Conservation (phyloP, 2,113 vertebrate genomes). For the Lipotes vexillifer region DNA sequence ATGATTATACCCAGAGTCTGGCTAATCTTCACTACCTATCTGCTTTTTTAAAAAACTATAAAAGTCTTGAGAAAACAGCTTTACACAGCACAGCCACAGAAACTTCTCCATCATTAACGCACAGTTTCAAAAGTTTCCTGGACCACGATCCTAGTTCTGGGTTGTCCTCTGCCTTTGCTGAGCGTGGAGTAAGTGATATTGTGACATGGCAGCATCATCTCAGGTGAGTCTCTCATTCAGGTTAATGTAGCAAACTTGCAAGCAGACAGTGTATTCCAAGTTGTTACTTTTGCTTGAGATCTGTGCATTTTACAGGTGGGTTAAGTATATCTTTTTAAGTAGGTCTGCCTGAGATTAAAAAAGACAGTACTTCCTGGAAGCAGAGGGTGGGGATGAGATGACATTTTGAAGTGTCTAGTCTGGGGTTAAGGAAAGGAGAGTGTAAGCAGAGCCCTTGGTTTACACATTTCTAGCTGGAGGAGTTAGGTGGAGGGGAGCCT, state of each 20-base stretch:
- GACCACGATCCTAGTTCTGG: neutral
- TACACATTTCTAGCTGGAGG: neutral
- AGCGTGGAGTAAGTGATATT: rapidly evolving
- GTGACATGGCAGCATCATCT: neutral
- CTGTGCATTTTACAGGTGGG: neutral
- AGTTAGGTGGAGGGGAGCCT: neutral
- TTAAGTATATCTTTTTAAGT: neutral
- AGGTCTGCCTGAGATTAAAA: neutral
- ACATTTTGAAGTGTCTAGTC: neutral
- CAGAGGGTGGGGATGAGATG: neutral
- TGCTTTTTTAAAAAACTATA: neutral
- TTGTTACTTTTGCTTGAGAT: neutral
- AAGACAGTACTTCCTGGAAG: neutral
- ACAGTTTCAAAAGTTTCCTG: neutral
- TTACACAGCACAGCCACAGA: neutral
- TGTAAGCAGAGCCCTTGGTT: neutral
- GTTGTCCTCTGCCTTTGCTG: neutral
- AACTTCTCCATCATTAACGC: neutral
- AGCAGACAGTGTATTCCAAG: too few species aligned
- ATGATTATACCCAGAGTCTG: neutral
- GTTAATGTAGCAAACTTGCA: neutral
- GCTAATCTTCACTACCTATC: neutral
- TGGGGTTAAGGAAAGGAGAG: neutral
- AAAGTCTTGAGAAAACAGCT: neutral
- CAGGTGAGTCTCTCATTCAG: neutral